Evolutionary conservation across 2,113 vertebrate genomes (phyloP).

Genomic region (Atlantisia rogersi): DNA sequence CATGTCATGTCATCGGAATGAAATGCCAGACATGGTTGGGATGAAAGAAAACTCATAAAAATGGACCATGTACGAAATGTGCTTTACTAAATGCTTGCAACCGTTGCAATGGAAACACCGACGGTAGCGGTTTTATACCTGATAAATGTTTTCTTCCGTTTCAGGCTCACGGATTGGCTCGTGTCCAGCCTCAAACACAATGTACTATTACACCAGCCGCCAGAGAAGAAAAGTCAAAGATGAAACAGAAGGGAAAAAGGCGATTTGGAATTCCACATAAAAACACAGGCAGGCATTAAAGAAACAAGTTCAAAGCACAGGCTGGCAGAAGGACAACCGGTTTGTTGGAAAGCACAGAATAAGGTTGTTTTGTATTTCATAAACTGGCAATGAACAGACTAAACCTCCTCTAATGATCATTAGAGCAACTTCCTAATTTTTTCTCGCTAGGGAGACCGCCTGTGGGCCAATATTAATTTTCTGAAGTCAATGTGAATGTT

Average conservation of each 20-base stretch:
- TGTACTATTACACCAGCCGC: constrained; percentile 95
- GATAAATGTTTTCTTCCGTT: constrained; percentile 99
- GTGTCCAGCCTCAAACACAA: constrained; percentile 99
- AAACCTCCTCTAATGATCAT: constrained; percentile 25
- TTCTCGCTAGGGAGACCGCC: background rate
- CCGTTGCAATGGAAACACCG: background rate
- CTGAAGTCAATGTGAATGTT: constrained; percentile 18
- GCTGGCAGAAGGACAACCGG: constrained; percentile 10
- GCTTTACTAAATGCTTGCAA: background rate
- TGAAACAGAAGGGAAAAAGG: constrained; percentile 78
- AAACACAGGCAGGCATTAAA: constrained; percentile 73
- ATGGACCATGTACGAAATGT: constrained; percentile 31
- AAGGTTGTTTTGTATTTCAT: constrained; percentile 30
- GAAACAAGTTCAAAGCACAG: constrained; percentile 69
- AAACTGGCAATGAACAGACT: background rate
- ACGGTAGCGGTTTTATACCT: constrained; percentile 84
- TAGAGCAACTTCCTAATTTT: constrained; percentile 8
- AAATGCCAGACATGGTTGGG: constrained; percentile 20
- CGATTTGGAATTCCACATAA: constrained; percentile 78
- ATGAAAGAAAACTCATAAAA: constrained; percentile 47
- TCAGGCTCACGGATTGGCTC: constrained; percentile 98
- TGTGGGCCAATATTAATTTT: constrained; percentile 33
- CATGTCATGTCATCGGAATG: background rate
- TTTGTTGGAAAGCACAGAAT: background rate
- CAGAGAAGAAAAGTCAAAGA: constrained; percentile 79